A percentile compares a stretch with the other conserved stretches of the same genome.
Evolutionary conservation across 2,113 vertebrate genomes (phyloP).

Genomic region (Colistium nudipinnis): DNA sequence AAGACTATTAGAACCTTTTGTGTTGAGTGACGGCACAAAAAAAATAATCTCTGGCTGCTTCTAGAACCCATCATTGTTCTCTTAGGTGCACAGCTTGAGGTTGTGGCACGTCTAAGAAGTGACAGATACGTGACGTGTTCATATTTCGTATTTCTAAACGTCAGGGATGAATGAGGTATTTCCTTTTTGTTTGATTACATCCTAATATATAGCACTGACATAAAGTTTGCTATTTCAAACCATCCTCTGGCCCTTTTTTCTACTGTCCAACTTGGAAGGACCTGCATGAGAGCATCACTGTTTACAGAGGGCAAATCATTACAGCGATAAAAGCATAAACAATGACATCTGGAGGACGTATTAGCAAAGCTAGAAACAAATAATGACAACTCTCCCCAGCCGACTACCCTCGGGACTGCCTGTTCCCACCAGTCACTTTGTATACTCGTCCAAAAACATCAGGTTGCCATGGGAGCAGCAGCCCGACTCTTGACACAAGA

Average conservation of each 20-base stretch:
- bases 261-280: not conserved
- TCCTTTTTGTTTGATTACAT: not conserved
- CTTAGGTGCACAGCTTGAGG: too few species aligned
- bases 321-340: not conserved
- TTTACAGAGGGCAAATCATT: not conserved
- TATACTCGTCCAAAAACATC: not conserved
- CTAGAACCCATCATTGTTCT: not conserved
- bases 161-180: not conserved
- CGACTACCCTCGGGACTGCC: not conserved
- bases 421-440: not conserved
- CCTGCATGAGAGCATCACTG: not conserved
- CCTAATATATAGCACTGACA: not conserved
- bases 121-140: too few species aligned
- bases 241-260: not conserved
- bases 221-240: not conserved
- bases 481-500: not conserved
- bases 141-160: too few species aligned
- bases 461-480: slow-evolving; percentile 6
- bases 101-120: too few species aligned
- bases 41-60: not conserved
- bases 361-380: not conserved
- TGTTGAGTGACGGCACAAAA: not conserved
- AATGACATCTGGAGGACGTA: not conserved
- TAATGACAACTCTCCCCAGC: not conserved
- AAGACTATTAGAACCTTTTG: too few species aligned